Conservation (phyloP, 2,113 vertebrate genomes). For the Megalops atlanticus region DNA sequence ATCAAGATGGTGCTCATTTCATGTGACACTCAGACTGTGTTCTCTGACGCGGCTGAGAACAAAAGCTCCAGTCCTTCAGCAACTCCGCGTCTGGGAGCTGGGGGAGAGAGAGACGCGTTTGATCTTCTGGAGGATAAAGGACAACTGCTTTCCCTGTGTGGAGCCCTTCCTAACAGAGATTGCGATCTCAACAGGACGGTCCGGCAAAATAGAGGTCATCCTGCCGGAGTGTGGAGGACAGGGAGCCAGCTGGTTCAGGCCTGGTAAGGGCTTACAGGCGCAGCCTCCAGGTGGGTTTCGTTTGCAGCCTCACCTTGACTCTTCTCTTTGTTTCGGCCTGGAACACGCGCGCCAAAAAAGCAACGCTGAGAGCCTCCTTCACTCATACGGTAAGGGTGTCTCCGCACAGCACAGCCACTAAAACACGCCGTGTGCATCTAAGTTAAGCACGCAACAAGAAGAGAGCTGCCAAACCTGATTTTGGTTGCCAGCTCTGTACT, state of each 20-base stretch:
- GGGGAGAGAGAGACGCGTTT: conserved; percentile 2
- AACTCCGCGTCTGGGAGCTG: too few species aligned
- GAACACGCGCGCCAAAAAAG: background rate
- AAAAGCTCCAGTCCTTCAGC: background rate
- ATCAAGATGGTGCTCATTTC: background rate
- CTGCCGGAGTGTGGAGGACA: conserved; percentile 24
- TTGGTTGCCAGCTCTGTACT: background rate
- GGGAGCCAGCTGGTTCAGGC: conserved; percentile 36
- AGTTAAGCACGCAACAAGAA: background rate
- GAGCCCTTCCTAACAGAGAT: conserved; percentile 34
- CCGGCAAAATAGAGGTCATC: conserved; percentile 36
- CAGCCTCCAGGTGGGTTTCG: background rate
- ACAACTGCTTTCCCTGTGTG: conserved; percentile 25
- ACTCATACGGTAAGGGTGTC: background rate
- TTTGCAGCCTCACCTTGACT: background rate
- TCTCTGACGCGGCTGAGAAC: background rate
- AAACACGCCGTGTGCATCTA: background rate
- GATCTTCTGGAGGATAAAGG: conserved; percentile 23
- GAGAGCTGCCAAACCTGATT: background rate
- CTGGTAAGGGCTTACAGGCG: conserved; percentile 14
- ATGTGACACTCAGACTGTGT: background rate
- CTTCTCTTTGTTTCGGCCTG: background rate
- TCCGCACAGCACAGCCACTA: background rate
- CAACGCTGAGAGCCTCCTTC: background rate
- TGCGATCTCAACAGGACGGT: conserved; percentile 32